Conservation (phyloP, 2,888 invertebrate genomes). For the Caenorhabditis virilis region DNA sequence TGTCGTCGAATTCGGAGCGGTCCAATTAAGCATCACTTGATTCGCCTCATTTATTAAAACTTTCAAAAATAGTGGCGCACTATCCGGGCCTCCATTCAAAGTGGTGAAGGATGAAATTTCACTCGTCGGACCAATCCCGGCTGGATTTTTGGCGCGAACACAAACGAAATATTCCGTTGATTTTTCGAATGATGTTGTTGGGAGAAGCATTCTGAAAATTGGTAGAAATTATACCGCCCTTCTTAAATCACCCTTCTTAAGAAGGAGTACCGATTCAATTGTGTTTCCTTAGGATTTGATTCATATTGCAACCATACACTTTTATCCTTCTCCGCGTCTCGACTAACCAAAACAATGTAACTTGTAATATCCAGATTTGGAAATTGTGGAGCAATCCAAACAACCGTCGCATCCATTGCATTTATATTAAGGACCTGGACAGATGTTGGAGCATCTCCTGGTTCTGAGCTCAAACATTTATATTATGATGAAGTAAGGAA, state of each 20-base stretch:
- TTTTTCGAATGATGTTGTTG: constrained; percentile 38
- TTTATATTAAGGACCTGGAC: constrained; percentile 40
- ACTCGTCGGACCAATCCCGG: constrained; percentile 44
- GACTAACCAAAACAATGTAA: constrained; percentile 18
- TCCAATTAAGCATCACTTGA: constrained; percentile 44
- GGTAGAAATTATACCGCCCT: not conserved
- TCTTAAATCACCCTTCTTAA: not conserved
- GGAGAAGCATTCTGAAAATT: constrained; percentile 19
- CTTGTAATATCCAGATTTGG: constrained; percentile 42
- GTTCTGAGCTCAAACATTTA: constrained; percentile 31
- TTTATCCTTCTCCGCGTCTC: constrained; percentile 28
- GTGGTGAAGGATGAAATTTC: constrained; percentile 33
- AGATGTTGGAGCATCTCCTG: constrained; percentile 47
- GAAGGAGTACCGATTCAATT: constrained; percentile 4
- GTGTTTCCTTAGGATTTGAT: constrained; percentile 24
- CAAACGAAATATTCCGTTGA: constrained; percentile 40
- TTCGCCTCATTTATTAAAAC: constrained; percentile 51
- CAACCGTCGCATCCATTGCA: constrained; percentile 36
- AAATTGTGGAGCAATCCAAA: constrained; percentile 42
- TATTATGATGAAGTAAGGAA: not conserved
- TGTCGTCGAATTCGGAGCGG: constrained; percentile 37
- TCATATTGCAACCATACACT: constrained; percentile 32
- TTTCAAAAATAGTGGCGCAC: constrained; percentile 28
- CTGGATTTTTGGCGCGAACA: constrained; percentile 42
- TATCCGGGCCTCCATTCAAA: constrained; percentile 49